Base-by-base conservation (phyloP, 2,113 vertebrate genomes). In the Noturus placidus region DNA sequence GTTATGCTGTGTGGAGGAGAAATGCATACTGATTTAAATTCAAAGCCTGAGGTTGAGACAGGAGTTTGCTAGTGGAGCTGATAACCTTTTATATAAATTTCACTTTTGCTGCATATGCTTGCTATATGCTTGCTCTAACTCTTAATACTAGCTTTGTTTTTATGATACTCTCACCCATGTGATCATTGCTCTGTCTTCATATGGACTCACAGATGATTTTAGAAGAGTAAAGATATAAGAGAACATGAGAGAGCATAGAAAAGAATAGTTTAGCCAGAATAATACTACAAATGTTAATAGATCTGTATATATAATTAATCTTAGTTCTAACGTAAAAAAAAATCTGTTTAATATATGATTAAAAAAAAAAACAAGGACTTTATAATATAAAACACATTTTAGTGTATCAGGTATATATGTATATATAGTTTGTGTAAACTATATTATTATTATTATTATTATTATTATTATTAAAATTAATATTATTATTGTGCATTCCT, bases 1-100 rank as follows among this genome's bases (percentile, higher is more conserved):
- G 87, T 89, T 88, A 82, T 81, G 20, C 86, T 82, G 87, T 50
- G 20, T 30, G 79, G 76, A 86, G 6, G 4, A 65, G 74, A 76
- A 79, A 2, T n/a, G 46, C 79, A 77, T 77, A 57, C 63, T 84
- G 85, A 87, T 84, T 61, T 52, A 50, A 78, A 50, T 20, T 46
- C 46, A 54, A 54, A 50, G 30, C 42, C n/a, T 63, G 38, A 14
- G 42, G n/a, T 33, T 74, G 22, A 80, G 20, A 17, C n/a, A 27
- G 19, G 0, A 11, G 56, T 46, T 52, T 74, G 63, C 46, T 14
- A 27, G 5, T 35, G 20, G 27, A 83, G 46, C 46, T 59, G n/a
- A 35, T 69, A 69, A 20, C 42, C 30, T 54, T 83, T 67, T 50
- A 50, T n/a, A n/a, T 46, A n/a, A 25, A 83, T 46, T 25, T n/a